phyloP scores from a whole-genome alignment of 35 echinoderm and acorn worm species.

The Lytechinus pictus region DNA sequence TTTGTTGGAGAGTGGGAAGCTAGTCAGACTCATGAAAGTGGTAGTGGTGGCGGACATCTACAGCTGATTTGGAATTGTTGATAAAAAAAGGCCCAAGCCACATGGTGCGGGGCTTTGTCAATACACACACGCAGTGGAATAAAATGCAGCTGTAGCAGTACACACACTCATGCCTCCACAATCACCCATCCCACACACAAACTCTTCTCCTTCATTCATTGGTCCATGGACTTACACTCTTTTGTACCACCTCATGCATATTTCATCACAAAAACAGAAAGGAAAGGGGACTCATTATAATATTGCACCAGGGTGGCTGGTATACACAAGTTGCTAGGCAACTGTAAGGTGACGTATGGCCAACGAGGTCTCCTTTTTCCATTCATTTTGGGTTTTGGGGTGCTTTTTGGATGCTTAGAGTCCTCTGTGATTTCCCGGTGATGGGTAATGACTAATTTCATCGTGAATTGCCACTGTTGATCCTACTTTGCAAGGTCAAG shows the following conservation, averaged over 20 bases:
- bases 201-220: constrained; percentile 16
- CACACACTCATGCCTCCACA: neutral
- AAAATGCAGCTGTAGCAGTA: neutral
- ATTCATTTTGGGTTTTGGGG: neutral
- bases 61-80: neutral
- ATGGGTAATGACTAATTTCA: constrained; percentile 11
- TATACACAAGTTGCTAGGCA: constrained; percentile 25
- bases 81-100: neutral
- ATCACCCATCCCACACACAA: constrained; percentile 12
- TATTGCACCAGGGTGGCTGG: constrained; percentile 48
- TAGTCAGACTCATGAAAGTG: neutral
- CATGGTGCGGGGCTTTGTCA: constrained; percentile 14
- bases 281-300: constrained; percentile 40
- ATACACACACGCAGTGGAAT: neutral
- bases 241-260: constrained; percentile 37
- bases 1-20: constrained; percentile 22
- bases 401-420: neutral
- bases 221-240: neutral
- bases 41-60: neutral
- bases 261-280: neutral
- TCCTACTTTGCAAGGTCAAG: neutral
- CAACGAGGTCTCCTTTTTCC: neutral
- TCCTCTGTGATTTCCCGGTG: neutral
- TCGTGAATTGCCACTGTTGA: constrained; percentile 17
- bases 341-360: constrained; percentile 2